Base-by-base conservation (phyloP, 2,888 invertebrate species). In the Nomada flava region DNA sequence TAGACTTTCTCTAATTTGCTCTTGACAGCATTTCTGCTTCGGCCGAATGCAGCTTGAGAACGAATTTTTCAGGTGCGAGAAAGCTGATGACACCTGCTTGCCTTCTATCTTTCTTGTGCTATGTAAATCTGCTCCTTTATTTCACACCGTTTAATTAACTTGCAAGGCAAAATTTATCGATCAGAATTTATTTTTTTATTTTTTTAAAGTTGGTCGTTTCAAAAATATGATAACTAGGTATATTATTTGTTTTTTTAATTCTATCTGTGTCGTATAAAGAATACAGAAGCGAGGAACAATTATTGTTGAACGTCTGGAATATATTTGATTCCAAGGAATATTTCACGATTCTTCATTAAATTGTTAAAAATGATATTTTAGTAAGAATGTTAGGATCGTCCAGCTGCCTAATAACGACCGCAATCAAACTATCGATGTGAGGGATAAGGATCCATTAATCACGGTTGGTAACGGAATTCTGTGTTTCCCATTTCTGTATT, bases 301-400 rank as follows among this genome's bases (percentile, higher is more conserved):
- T 13, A 47, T 15, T 15, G 11, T 47, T 15, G 47, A 47, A 13
- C 15, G 47, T 47, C 15, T 47, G 1, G 47, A 47, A 47, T 47
- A 10, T 47, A 47, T 11, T 47, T 47, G 47, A 47, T 11, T 47
- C 15, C 15, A 15, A 15, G 13, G 15, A 47, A 47, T 20, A 53
- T 13, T 47, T 44, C 11, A 10, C 13, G 11, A n/a, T 18, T 11
- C 42, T 26, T 50, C 11, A n/a, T 23, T 50, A 10, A 15, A n/a
- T 52, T 18, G 2, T 11, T 42, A 15, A 59, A 4, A 11, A 15
- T 70, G 42, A 4, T 26, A 70, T 88, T 89, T 73, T 69, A 93
- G 92, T 76, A 93, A 93, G 81, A 93, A 92, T 55, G 90, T 93
- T 20, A 90, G 92, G 67, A 92, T 93, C 79, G 88, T 92, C 7